These are phyloP conservation scores for Clivina fossor DNA, from an alignment of 2,888 invertebrate species.

Conservation along the genomic window DNA sequence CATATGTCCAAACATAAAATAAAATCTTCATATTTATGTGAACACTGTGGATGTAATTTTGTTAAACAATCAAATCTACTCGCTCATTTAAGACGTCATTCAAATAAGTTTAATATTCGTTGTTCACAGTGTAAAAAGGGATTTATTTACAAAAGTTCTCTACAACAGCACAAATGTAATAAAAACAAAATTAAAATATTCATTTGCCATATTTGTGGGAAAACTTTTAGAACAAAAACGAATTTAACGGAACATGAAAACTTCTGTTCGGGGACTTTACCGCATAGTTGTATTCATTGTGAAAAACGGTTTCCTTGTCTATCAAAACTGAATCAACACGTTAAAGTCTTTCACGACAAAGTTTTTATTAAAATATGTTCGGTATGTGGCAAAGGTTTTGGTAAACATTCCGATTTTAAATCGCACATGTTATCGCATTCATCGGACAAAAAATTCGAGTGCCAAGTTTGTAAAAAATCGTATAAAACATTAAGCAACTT, in stretches of 20 bases:
- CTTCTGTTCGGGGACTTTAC: conserved; percentile 48
- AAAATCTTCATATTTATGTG: conserved; percentile 46
- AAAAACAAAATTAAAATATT: conserved; percentile 39
- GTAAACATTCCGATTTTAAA: conserved; percentile 51
- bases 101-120: conserved; percentile 38
- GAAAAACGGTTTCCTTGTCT: conserved; percentile 49
- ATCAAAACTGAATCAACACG: conserved; percentile 50
- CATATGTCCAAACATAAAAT: conserved; percentile 47
- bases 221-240: conserved; percentile 47
- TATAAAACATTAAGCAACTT: conserved; percentile 52
- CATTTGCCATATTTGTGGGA: conserved; percentile 47
- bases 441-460: conserved; percentile 50
- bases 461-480: conserved; percentile 48
- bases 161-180: background rate
- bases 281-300: conserved; percentile 48
- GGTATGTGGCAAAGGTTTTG: conserved; percentile 51
- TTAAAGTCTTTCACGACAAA: conserved; percentile 50
- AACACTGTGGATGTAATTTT: conserved; percentile 47
- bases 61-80: conserved; percentile 36
- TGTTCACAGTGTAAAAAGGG: conserved; percentile 20
- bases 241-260: conserved; percentile 50
- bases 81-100: conserved; percentile 26
- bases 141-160: conserved; percentile 8
- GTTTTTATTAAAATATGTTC: conserved; percentile 51
- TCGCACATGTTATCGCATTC: conserved; percentile 51